Evolutionary conservation across 2,113 vertebrate genomes (phyloP).

Genomic region (Bufo bufo): DNA sequence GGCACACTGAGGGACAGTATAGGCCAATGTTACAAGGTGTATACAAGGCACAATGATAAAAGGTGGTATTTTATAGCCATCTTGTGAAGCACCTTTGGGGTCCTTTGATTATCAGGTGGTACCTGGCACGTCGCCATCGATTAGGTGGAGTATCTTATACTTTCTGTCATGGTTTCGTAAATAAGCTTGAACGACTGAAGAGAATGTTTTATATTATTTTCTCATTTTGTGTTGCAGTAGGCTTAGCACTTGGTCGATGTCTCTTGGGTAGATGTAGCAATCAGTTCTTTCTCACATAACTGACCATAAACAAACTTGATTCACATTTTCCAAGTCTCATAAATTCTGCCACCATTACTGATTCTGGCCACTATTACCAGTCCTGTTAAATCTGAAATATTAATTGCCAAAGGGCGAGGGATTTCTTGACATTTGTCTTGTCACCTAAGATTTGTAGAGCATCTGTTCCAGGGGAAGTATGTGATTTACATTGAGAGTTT

Average conservation of each 20-base stretch:
- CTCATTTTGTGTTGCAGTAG: not conserved
- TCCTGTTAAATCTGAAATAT: conserved; percentile 6
- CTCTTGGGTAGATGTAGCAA: not conserved
- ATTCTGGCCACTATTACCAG: not conserved
- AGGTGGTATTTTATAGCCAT: too few relatives aligned
- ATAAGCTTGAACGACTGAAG: too few relatives aligned
- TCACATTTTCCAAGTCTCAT: not conserved
- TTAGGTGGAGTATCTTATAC: too few relatives aligned
- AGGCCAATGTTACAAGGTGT: too few relatives aligned
- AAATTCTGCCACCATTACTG: not conserved
- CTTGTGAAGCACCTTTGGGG: too few relatives aligned
- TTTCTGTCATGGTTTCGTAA: too few relatives aligned
- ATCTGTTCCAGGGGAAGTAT: conserved; percentile 9
- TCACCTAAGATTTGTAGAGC: conserved; percentile 17
- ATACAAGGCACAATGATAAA: too few relatives aligned
- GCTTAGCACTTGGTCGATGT: not conserved
- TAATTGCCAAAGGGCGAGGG: conserved; percentile 9
- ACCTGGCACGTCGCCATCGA: too few relatives aligned
- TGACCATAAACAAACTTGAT: conserved; percentile 3
- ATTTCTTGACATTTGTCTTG: conserved; percentile 21
- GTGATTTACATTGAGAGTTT: conserved; percentile 12
- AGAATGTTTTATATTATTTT: too few relatives aligned
- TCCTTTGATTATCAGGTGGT: too few relatives aligned
- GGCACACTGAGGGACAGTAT: too few relatives aligned
- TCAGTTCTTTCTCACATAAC: not conserved